Evolutionary conservation across 2,113 vertebrate species (phyloP).

Genomic region (Colinus virginianus): DNA sequence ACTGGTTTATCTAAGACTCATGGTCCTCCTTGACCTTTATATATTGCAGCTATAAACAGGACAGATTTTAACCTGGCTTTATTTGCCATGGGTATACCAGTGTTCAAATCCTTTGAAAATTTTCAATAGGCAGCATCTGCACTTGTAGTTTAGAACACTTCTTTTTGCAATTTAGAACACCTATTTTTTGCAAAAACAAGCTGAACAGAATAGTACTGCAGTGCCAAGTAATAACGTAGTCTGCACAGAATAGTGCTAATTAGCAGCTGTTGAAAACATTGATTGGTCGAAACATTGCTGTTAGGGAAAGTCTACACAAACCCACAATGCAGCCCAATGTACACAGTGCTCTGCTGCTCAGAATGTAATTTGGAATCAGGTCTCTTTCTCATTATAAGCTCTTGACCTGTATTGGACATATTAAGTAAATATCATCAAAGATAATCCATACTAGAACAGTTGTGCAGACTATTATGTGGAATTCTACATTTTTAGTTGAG

Average conservation of each 20-base stretch:
- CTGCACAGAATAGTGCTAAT: slow-evolving; percentile 17
- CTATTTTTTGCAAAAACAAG: not conserved
- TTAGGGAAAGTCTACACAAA: not conserved
- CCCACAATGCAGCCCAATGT: not conserved
- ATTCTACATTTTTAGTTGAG: not conserved
- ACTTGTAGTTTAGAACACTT: not conserved
- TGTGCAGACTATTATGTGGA: not conserved
- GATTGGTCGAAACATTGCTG: not conserved
- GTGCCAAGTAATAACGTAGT: not conserved
- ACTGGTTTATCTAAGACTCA: slow-evolving; percentile 30
- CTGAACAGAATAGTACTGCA: not conserved
- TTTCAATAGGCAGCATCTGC: not conserved
- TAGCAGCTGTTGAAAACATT: not conserved
- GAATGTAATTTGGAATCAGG: not conserved
- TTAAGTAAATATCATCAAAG: slow-evolving; percentile 4
- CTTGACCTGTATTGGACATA: not conserved
- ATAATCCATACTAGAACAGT: slow-evolving; percentile 4
- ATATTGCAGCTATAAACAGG: slow-evolving; percentile 54
- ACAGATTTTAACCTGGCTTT: slow-evolving; percentile 26
- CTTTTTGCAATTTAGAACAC: not conserved
- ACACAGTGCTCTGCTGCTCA: not conserved
- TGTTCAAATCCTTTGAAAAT: not conserved
- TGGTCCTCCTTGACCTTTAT: slow-evolving; percentile 50
- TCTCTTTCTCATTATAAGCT: not conserved
- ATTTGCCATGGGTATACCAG: not conserved